Base-by-base conservation (phyloP, 2,797 vertebrate species). In the Eurystomus glaucurus region DNA sequence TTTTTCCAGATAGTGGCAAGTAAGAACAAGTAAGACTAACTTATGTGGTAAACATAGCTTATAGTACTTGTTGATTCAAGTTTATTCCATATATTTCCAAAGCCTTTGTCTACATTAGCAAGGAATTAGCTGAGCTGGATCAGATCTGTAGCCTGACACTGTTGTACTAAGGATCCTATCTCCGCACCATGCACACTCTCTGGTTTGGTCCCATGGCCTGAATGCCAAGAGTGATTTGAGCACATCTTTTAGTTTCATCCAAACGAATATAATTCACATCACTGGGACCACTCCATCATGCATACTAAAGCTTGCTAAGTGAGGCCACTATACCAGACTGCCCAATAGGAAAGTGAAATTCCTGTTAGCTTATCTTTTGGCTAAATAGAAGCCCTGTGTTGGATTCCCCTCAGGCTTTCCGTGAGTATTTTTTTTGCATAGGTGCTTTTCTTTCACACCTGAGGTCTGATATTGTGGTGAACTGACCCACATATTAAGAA, bases 11-110 rank as follows among this genome's bases (percentile, higher is more conserved):
- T 31, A n/a, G 41, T 61, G 58, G 21, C 76, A 87, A 80, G 37
- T 45, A 52, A 85, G 43, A 88, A 62, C 39, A 88, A 66, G 37
- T 71, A 84, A 71, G 17, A 48, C 26, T 71, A 79, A 87, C 66
- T 62, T 88, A 57, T 18, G 18, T 55, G 39, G 28, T 91, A 93
- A 86, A 90, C 75, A 61, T 17, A 91, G n/a, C 62, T 55, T 92
- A 26, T 28, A 48, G 46, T 62, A 37, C 52, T 85, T 76, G 14
- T 60, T 79, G 80, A 41, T 82, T 86, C 50, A 20, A 52, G 19
- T 85, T 92, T 84, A 15, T 72, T 86, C n/a, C 77, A 8, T 90
- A 4, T 84, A n/a, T 92, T 94, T 90, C 79, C 41, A 50, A 92
- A 92, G 60, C 31, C 48, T 71, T 2, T 87, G 55, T 77, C 77